A percentile compares a stretch with the other conserved stretches of the same genome.
Conservation (phyloP, 2,888 invertebrate genomes). For the Pyrgus malvae region DNA sequence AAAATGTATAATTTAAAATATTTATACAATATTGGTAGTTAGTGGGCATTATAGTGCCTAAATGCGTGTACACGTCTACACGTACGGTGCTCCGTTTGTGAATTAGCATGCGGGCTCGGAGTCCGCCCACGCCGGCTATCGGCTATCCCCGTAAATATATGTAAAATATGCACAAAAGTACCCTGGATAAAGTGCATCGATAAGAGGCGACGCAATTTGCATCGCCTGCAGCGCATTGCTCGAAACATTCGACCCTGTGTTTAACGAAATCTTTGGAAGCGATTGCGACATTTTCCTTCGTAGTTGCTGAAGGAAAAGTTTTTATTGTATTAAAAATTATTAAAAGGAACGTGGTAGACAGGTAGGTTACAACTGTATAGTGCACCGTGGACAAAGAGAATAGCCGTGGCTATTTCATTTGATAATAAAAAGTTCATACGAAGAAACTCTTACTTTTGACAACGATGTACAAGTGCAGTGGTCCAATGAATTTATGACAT, state of each 20-base stretch:
- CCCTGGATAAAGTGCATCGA: slow-evolving; percentile 75
- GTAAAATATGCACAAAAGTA: slow-evolving; percentile 77
- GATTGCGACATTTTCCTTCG: slow-evolving; percentile 13
- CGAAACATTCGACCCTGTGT: slow-evolving; percentile 61
- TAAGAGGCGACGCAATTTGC: slow-evolving; percentile 76
- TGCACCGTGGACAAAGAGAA: no score
- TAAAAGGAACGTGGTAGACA: no score
- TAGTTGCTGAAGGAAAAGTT: not conserved
- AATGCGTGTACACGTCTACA: slow-evolving; percentile 54
- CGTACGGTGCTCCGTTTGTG: slow-evolving; percentile 47
- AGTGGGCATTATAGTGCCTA: slow-evolving; percentile 37
- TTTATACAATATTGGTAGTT: slow-evolving; percentile 32
- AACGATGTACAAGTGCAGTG: no score
- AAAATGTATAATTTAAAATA: slow-evolving; percentile 24
- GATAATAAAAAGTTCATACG: no score
- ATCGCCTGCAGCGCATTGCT: slow-evolving; percentile 64
- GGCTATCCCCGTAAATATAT: slow-evolving; percentile 69
- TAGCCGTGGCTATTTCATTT: no score
- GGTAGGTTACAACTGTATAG: no score
- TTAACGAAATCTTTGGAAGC: slow-evolving; percentile 54
- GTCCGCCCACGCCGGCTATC: slow-evolving; percentile 70
- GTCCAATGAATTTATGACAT: no score
- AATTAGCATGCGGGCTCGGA: slow-evolving; percentile 62
- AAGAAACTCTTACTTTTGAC: no score
- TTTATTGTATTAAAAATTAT: not conserved